Evolutionary conservation across 1,140 invertebrate species (phyloP), one percentile per base, ranked within the genome.

Genomic region (Lycorma delicatula): DNA sequence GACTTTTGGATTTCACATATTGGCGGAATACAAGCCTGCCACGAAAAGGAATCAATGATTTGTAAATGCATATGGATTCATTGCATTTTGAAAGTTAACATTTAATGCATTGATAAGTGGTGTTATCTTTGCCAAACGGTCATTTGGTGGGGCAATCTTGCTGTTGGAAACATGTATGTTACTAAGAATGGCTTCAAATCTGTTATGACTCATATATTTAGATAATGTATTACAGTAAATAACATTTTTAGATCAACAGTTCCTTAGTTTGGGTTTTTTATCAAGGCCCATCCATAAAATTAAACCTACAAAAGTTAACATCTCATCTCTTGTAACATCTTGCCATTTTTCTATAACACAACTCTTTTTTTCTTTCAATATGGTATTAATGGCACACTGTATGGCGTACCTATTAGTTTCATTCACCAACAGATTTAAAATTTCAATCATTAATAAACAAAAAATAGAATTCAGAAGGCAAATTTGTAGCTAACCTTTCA

Each of bases 391-490:
- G 31, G n/a, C n/a, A 34, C 31, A 34, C n/a, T 34, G 31, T n/a
- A n/a, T 34, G 9, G 31, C 31, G n/a, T 34, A 34, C n/a, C 31
- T 34, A 34, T 34, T 34, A 34, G 46, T 48, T 49, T 4, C 41
- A 16, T 28, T 18, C 31, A 13, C 60, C 23, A 47, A 55, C 22
- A 52, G 23, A 44, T 3, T n/a, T 9, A 56, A 18, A 53, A 52
- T 23, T 34, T 34, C 31, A n/a, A n/a, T 9, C 31, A 9, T 9
- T 34, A n/a, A n/a, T n/a, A 34, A 34, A 34, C 9, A 34, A 9
- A 34, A 9, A 9, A n/a, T 34, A 34, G 31, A 9, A 34, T n/a
- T 34, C n/a, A n/a, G n/a, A n/a, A n/a, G n/a, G n/a, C n/a, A n/a
- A n/a, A n/a, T n/a, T n/a, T n/a, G n/a, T n/a, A n/a, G n/a, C n/a